Evolutionary conservation across 2,113 vertebrate genomes (phyloP).

Genomic region (Sturnus vulgaris): DNA sequence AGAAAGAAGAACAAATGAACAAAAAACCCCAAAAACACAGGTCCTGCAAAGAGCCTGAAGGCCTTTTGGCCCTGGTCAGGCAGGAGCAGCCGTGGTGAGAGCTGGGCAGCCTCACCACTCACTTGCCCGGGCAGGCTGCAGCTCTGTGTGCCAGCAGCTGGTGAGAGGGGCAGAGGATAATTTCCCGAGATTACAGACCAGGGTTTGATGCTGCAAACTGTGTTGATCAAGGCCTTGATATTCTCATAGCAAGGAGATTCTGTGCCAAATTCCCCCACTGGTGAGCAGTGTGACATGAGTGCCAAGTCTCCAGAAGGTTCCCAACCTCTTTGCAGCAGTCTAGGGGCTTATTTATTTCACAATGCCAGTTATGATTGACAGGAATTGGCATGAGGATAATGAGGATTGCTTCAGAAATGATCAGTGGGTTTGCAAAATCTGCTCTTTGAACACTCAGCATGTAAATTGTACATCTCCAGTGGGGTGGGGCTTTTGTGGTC

Average conservation of each 20-base stretch:
- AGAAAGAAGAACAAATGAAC: neutral
- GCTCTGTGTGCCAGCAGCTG: fast-evolving
- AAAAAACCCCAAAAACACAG: fast-evolving
- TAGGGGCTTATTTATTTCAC: neutral
- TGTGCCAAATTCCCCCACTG: neutral
- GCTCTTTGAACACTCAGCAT: neutral
- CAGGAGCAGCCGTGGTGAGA: neutral
- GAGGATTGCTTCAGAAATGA: neutral
- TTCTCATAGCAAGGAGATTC: neutral
- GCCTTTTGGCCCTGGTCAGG: neutral
- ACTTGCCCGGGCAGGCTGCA: neutral
- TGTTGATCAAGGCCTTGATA: neutral
- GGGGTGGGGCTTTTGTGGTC: neutral
- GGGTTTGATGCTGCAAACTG: neutral
- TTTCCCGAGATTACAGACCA: neutral
- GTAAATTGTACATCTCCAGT: neutral
- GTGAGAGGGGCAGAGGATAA: neutral
- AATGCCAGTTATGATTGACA: constrained; percentile 34
- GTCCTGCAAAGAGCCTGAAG: neutral
- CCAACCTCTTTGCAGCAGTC: neutral
- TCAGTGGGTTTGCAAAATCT: neutral
- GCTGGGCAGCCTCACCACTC: fast-evolving
- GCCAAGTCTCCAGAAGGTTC: neutral
- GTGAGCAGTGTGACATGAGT: fast-evolving
- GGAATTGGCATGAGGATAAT: constrained; percentile 41